A percentile compares a stretch with the other conserved stretches of the same genome.
Conservation (phyloP, 2,888 invertebrate species). For the Harmothoe impar region DNA sequence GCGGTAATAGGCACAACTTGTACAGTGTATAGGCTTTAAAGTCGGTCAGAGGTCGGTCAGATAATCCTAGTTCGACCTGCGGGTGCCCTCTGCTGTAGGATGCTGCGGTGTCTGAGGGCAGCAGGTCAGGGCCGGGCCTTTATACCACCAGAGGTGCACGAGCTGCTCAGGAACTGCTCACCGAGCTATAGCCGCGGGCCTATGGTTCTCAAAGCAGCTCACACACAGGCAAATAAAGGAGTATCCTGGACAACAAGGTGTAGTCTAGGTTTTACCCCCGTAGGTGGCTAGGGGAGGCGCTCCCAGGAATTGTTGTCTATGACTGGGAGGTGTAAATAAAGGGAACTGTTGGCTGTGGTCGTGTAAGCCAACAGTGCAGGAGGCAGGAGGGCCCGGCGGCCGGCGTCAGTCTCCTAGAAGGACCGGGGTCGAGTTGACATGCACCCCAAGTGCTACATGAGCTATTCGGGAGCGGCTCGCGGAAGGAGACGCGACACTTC, state of each 20-base stretch:
- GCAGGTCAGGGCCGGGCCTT: no score
- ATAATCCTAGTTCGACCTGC: no score
- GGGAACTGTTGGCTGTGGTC: background rate
- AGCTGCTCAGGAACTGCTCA: background rate
- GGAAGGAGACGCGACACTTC: background rate
- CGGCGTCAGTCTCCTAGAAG: background rate
- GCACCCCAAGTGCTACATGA: background rate
- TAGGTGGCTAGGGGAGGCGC: background rate
- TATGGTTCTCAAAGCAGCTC: no score
- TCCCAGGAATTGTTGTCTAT: background rate
- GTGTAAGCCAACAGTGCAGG: no score
- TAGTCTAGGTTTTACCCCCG: no score
- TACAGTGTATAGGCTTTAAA: no score
- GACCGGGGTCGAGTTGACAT: constrained; percentile 16
- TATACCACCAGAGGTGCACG: no score
- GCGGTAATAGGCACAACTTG: no score
- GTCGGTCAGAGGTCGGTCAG: no score
- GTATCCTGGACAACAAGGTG: background rate
- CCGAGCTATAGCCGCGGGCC: background rate
- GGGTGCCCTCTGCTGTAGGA: no score
- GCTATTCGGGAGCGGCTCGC: background rate
- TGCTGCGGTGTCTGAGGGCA: no score
- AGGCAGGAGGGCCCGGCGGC: background rate
- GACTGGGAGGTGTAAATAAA: background rate
- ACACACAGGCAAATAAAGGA: background rate